These are phyloP conservation scores for Pristionchus exspectatus DNA, from an alignment of 2,888 invertebrate genomes.

Conservation along the genomic window DNA sequence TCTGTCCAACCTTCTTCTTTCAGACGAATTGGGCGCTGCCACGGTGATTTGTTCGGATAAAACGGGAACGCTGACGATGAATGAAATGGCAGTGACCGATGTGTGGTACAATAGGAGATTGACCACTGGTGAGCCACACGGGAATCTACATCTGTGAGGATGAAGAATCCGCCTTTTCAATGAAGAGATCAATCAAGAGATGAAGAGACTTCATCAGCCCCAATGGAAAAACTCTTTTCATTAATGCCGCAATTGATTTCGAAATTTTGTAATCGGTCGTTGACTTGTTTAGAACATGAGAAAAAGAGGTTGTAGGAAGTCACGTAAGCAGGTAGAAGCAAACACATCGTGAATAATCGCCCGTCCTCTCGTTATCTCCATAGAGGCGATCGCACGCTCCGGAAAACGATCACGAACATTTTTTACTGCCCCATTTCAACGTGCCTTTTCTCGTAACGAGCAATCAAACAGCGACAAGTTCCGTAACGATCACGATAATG, in stretches of 20 bases:
- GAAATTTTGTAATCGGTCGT: no score
- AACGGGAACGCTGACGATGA: slow-evolving; percentile 97
- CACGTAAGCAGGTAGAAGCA: background rate
- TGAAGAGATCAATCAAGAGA: no score
- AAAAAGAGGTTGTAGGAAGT: background rate
- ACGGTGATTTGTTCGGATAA: slow-evolving; percentile 97
- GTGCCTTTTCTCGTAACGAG: background rate
- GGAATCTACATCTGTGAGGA: background rate
- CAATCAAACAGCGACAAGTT: background rate
- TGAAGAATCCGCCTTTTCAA: background rate
- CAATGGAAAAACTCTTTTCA: no score
- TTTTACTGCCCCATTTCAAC: background rate
- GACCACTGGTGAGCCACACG: slow-evolving; percentile 53
- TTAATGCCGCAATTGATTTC: no score
- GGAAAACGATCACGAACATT: background rate
- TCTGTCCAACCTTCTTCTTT: background rate
- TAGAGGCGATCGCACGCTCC: background rate
- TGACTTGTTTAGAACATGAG: no score
- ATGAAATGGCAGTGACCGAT: slow-evolving; percentile 86
- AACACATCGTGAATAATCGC: background rate
- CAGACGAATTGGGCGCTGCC: slow-evolving; percentile 88
- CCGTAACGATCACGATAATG: background rate
- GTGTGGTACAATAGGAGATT: slow-evolving; percentile 71
- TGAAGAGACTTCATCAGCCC: no score
- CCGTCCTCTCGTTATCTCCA: background rate